These are phyloP conservation scores for Crocuta crocuta DNA, from an alignment of 2,113 vertebrate genomes.

Conservation along the genomic window DNA sequence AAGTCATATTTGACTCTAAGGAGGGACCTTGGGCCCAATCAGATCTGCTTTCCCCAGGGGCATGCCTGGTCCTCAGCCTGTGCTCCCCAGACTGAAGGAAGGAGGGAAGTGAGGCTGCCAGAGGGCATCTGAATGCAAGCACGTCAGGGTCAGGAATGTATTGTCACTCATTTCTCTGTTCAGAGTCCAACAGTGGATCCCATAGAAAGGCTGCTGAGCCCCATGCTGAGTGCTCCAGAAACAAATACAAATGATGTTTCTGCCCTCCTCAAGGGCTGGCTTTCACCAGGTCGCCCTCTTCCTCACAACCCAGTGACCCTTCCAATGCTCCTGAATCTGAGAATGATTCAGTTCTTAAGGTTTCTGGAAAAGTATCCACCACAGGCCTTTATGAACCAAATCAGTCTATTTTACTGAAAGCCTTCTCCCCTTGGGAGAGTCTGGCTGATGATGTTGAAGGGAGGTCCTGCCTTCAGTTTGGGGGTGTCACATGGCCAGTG, in stretches of 20 bases:
- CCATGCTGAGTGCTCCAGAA: not conserved
- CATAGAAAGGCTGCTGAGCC: not conserved
- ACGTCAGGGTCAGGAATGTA: fast-evolving
- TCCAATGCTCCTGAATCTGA: not conserved
- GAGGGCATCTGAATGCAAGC: not conserved
- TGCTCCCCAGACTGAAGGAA: not conserved
- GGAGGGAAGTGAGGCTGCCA: not conserved
- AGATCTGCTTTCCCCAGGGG: not conserved
- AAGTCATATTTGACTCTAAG: not conserved
- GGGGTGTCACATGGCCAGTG: not conserved
- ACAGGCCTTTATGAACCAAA: not conserved
- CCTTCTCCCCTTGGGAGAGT: not conserved
- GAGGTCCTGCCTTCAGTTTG: not conserved
- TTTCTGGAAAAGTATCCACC: not conserved
- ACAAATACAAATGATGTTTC: fast-evolving
- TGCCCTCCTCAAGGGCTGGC: not conserved
- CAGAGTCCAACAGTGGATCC: not conserved
- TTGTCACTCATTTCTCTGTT: not conserved
- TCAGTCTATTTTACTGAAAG: not conserved
- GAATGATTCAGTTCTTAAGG: not conserved
- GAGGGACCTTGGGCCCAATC: not conserved
- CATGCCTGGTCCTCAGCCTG: fast-evolving
- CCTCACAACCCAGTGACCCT: fast-evolving
- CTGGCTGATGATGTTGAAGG: not conserved
- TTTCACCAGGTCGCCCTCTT: not conserved